Conservation (phyloP, 2,797 vertebrate genomes). For the Antennarius maculatus region DNA sequence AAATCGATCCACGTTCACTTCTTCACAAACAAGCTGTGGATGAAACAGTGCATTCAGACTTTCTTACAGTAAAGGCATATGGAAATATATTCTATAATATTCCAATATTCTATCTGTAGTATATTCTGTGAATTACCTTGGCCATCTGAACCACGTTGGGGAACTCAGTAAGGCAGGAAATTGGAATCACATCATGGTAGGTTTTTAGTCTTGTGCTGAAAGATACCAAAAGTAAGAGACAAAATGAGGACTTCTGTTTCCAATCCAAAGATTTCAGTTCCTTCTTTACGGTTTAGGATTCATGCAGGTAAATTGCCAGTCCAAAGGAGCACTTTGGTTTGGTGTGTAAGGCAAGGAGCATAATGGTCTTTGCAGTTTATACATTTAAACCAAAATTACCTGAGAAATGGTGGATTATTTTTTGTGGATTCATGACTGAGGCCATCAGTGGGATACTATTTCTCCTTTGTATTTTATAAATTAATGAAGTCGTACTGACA, state of each 20-base stretch:
- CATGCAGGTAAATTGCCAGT: constrained; percentile 17
- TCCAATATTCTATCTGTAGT: neutral
- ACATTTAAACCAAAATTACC: no score
- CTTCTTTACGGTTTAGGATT: constrained; percentile 21
- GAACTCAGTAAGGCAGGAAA: constrained; percentile 98
- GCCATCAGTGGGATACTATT: no score
- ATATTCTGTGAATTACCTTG: constrained; percentile 81
- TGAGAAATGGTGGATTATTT: no score
- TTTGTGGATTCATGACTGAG: no score
- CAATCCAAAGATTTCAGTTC: constrained; percentile 29
- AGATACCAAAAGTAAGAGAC: constrained; percentile 46
- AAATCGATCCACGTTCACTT: constrained; percentile 96
- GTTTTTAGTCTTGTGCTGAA: constrained; percentile 92
- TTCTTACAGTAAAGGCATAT: neutral
- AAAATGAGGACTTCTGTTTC: constrained; percentile 7
- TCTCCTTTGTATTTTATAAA: no score
- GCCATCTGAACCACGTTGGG: constrained; percentile 98
- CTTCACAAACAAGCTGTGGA: constrained; percentile 92
- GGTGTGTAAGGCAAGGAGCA: neutral
- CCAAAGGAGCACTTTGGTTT: constrained; percentile 6
- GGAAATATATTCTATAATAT: neutral
- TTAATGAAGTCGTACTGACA: no score
- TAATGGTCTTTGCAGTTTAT: no score
- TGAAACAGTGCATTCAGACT: constrained; percentile 20
- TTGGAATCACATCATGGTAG: constrained; percentile 94